Evolutionary conservation across 2,888 invertebrate species (phyloP), one percentile per base, ranked within the genome.

Genomic region (Drosophila acutilabella): DNA sequence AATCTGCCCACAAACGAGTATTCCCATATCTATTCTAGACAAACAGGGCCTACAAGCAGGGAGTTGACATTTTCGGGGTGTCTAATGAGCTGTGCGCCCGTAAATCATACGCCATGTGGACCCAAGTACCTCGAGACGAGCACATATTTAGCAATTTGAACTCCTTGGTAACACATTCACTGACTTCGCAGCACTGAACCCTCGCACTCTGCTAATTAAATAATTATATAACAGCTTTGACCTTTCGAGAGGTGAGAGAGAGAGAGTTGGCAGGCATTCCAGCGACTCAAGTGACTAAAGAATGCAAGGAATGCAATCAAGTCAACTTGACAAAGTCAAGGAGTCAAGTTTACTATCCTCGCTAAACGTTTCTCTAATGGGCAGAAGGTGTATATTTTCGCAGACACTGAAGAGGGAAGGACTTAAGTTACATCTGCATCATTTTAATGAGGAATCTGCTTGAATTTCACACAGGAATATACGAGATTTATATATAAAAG

Each of bases 41-140:
- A 3, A 1, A 36, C 36, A 36, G 26, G 26, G 8, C 2, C n/a
- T 45, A 5, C n/a, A 16, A 30, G 30, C 14, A 3, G 13, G 7
- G 33, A 33, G 18, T 18, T 50, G 16, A 11, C 18, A 33, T 13
- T 16, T 33, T 48, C 11, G 33, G 33, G 4, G 6, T 6, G 45
- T 50, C 70, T 65, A 70, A 73, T 71, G 56, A 71, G 61, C 48
- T 71, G 64, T 41, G 67, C 56, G 53, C 56, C 64, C 75, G 68
- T 86, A 76, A 82, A 82, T 86, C 86, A 83, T 83, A 80, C 86
- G 76, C 80, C 83, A 67, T 65, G 83, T 80, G 73, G 66, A 42
- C 73, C 53, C 14, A 67, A 65, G 57, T 47, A 36, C 51, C 59
- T 50, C 18, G 8, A 45, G 8, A 16, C 33, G 30, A 44, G 54